Evolutionary conservation across 2,888 invertebrate species (phyloP).

Genomic region (Diarsia rubi): DNA sequence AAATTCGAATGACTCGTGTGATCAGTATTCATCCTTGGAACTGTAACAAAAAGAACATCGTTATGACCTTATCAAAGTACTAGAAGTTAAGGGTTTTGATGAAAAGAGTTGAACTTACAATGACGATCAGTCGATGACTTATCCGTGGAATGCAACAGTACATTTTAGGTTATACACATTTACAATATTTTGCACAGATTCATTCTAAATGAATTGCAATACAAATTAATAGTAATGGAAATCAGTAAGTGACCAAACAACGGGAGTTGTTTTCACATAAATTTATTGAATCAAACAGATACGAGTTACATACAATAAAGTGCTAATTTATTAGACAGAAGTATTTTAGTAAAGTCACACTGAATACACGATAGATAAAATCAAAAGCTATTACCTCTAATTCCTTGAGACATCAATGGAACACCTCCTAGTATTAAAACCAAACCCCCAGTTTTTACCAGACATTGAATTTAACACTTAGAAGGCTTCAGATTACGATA

Average conservation of each 20-base stretch:
- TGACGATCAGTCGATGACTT: slow-evolving; percentile 54
- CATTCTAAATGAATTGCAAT: slow-evolving; percentile 45
- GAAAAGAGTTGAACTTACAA: slow-evolving; percentile 60
- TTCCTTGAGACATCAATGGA: slow-evolving; percentile 83
- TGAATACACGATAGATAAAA: slow-evolving; percentile 63
- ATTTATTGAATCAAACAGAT: slow-evolving; percentile 65
- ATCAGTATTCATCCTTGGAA: slow-evolving; percentile 81
- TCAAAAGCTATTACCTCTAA: slow-evolving; percentile 81
- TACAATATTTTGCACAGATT: slow-evolving; percentile 51
- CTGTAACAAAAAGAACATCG: slow-evolving; percentile 78
- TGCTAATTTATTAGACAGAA: slow-evolving; percentile 60
- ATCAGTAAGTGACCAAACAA: slow-evolving; percentile 60
- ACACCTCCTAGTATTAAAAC: slow-evolving; percentile 88
- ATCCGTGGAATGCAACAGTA: slow-evolving; percentile 59
- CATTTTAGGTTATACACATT: slow-evolving; percentile 65
- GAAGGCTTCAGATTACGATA: slow-evolving; percentile 91
- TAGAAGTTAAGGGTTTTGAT: slow-evolving; percentile 48
- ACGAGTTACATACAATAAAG: slow-evolving; percentile 62
- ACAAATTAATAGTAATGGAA: slow-evolving; percentile 52
- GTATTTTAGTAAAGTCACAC: slow-evolving; percentile 58
- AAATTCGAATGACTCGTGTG: slow-evolving; percentile 79
- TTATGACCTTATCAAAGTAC: slow-evolving; percentile 43
- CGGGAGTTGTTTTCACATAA: slow-evolving; percentile 62
- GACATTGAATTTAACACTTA: slow-evolving; percentile 89
- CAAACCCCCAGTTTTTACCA: slow-evolving; percentile 86